phyloP scores from a whole-genome alignment of 2,113 vertebrate genomes.

The Callospermophilus lateralis region DNA sequence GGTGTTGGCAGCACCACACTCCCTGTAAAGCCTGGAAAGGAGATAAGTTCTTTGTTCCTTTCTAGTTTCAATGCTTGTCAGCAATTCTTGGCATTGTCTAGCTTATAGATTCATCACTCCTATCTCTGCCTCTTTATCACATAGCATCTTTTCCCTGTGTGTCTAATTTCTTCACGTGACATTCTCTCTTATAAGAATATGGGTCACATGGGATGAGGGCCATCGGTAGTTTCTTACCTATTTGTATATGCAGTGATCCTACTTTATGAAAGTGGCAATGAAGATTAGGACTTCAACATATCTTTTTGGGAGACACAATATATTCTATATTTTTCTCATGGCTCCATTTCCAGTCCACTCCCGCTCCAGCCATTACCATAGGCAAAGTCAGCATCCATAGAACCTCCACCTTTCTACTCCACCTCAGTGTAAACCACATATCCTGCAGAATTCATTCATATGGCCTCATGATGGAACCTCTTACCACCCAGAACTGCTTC shows the following conservation, averaged over 20 bases:
- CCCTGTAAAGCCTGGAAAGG: background rate
- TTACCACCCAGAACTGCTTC: background rate
- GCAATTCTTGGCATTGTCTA: background rate
- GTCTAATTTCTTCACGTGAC: background rate
- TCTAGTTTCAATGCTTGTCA: background rate
- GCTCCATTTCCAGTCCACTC: background rate
- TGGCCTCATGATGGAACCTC: background rate
- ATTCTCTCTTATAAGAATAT: background rate
- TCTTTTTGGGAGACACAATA: background rate
- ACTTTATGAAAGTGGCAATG: background rate
- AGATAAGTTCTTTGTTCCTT: background rate
- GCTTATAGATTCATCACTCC: too few species aligned
- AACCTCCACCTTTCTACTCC: background rate
- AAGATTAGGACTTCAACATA: background rate
- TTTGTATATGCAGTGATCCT: background rate
- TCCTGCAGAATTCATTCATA: background rate
- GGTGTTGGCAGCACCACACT: rapidly evolving
- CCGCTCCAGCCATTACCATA: too few species aligned
- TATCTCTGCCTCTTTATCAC: background rate
- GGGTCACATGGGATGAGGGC: background rate
- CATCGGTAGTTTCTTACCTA: background rate
- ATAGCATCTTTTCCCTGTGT: rapidly evolving
- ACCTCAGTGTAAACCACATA: background rate
- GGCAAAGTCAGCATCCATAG: background rate
- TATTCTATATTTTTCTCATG: background rate